A percentile compares a stretch with the other conserved stretches of the same genome.
Conservation (phyloP, 1,140 invertebrate species). For the Drosophila triauraria region DNA sequence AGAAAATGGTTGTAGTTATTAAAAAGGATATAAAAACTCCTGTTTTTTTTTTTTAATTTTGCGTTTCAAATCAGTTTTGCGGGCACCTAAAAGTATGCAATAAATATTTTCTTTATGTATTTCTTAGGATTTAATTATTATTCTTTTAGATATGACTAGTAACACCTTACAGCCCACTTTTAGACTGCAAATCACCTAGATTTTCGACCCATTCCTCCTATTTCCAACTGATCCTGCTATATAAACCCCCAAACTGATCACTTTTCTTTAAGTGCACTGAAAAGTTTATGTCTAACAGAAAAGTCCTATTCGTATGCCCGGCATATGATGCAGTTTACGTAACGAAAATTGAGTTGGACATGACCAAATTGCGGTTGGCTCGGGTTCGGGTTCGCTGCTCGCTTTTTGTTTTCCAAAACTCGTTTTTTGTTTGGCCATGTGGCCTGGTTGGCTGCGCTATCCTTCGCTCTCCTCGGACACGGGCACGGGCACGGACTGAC, state of each 20-base stretch:
- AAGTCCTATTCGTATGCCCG: conserved; percentile 28
- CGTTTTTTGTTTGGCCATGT: conserved; percentile 17
- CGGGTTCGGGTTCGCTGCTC: conserved; percentile 45
- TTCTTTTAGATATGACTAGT: no score
- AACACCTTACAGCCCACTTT: not conserved
- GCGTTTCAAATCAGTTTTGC: not conserved
- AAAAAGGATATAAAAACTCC: not conserved
- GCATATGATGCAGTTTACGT: conserved; percentile 81
- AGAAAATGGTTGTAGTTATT: conserved; percentile 3
- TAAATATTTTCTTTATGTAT: not conserved
- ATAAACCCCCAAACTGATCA: not conserved
- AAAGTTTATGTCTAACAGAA: conserved; percentile 73
- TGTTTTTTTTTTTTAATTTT: no score
- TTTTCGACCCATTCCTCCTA: no score
- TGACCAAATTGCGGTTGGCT: conserved; percentile 78
- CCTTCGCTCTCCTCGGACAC: conserved; percentile 1
- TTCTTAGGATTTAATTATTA: not conserved
- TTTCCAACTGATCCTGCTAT: no score
- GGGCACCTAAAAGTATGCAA: not conserved
- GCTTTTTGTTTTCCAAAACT: conserved; percentile 21
- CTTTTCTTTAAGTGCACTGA: conserved; percentile 17
- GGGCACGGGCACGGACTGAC: not conserved
- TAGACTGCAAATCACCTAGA: not conserved
- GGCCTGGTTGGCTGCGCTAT: conserved; percentile 20
- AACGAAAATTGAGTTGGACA: conserved; percentile 82